A percentile compares a stretch with the other conserved stretches of the same genome.
phyloP scores from a whole-genome alignment of 2,113 vertebrate genomes.

The Epinephelus moara region DNA sequence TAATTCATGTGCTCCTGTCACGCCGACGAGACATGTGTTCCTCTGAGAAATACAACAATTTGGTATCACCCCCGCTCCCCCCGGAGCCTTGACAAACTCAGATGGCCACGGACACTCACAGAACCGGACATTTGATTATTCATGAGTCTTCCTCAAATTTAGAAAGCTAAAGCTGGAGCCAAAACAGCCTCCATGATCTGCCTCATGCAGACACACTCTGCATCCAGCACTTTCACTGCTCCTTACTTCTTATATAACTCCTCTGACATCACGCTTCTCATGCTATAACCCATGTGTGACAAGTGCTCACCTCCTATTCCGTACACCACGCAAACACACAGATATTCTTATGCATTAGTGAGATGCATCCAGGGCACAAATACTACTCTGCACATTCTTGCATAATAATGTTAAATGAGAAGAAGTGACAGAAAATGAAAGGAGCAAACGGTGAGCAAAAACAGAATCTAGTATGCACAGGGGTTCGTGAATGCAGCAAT shows the following conservation, averaged over 20 bases:
- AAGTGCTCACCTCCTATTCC: conserved; percentile 60
- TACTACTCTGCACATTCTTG: background rate
- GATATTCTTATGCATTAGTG: conserved; percentile 3
- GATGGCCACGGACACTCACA: conserved; percentile 41
- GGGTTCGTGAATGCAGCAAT: conserved; percentile 19
- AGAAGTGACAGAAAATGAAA: background rate
- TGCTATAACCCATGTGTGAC: conserved; percentile 77
- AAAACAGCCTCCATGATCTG: conserved; percentile 59
- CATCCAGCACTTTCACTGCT: conserved; percentile 74
- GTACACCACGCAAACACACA: conserved; percentile 14
- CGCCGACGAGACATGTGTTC: conserved; percentile 61
- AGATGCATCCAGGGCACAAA: background rate
- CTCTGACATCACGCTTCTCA: conserved; percentile 76
- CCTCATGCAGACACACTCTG: conserved; percentile 66
- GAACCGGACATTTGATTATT: conserved; percentile 65
- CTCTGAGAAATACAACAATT: conserved; percentile 50
- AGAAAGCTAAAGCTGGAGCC: conserved; percentile 48
- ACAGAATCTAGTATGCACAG: background rate
- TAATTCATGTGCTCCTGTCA: conserved; percentile 74
- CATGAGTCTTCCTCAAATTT: conserved; percentile 68
- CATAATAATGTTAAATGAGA: conserved; percentile 4
- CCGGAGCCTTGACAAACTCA: conserved; percentile 40
- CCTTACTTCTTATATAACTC: conserved; percentile 82
- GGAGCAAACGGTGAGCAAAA: conserved; percentile 4
- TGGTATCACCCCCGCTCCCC: conserved; percentile 1